Conservation (phyloP, 2,797 vertebrate genomes). For the Betta splendens region DNA sequence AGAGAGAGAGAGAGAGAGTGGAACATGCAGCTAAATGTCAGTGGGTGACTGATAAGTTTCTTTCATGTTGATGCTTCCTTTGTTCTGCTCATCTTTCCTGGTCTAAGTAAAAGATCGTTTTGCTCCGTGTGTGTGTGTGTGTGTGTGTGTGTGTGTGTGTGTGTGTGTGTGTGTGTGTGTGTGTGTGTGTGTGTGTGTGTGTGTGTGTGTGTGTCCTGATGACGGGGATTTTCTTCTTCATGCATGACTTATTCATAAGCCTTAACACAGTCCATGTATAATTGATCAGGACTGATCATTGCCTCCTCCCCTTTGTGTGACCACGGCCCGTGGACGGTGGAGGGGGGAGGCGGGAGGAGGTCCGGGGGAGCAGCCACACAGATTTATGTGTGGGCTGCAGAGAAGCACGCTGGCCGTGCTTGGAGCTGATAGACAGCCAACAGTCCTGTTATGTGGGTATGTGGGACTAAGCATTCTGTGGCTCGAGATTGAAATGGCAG, state of each 20-base stretch:
- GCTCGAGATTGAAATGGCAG: slow-evolving; percentile 45
- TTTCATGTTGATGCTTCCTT: slow-evolving; percentile 53
- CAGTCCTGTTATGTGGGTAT: slow-evolving; percentile 15
- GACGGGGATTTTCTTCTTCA: slow-evolving; percentile 54
- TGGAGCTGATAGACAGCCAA: slow-evolving; percentile 54
- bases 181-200: slow-evolving; percentile 25
- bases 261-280: slow-evolving; percentile 79
- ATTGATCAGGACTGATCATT: slow-evolving; percentile 76
- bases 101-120: slow-evolving; percentile 58
- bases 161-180: slow-evolving; percentile 25
- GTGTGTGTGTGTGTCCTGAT: slow-evolving; percentile 22
- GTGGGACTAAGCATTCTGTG: slow-evolving; percentile 22
- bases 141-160: slow-evolving; percentile 25
- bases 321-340: slow-evolving; percentile 52
- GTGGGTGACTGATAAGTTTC: slow-evolving; percentile 57
- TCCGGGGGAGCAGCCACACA: slow-evolving; percentile 11
- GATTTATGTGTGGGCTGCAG: slow-evolving; percentile 5
- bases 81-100: slow-evolving; percentile 53
- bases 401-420: slow-evolving; percentile 1
- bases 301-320: slow-evolving; percentile 65
- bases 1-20: slow-evolving; percentile 21
- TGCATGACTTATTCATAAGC: slow-evolving; percentile 77
- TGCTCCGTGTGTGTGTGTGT: slow-evolving; percentile 23
- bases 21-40: slow-evolving; percentile 61
- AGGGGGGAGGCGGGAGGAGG: slow-evolving; percentile 26